phyloP scores from a whole-genome alignment of 2,888 invertebrate genomes.

The Chouioia cunea region DNA sequence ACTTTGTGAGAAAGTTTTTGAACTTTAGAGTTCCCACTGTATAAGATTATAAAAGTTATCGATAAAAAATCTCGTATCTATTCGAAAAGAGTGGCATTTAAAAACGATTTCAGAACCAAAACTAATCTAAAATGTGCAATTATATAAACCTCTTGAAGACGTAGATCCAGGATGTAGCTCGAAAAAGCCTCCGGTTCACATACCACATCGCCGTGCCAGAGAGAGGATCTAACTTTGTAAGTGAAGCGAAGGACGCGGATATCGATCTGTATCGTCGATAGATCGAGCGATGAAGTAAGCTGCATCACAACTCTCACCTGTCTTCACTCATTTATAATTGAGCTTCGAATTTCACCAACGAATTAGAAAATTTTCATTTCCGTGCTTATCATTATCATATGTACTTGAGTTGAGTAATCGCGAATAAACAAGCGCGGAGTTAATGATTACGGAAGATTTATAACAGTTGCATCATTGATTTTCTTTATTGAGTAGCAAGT shows the following conservation, averaged over 20 bases:
- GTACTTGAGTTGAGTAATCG: background rate
- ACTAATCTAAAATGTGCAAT: background rate
- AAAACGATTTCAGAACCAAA: background rate
- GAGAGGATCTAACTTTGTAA: too few species aligned
- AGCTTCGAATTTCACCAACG: constrained; percentile 6
- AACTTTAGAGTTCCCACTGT: too few species aligned
- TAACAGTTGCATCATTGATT: constrained; percentile 7
- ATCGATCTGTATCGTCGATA: constrained; percentile 21
- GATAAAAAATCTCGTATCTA: too few species aligned
- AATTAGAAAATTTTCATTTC: background rate
- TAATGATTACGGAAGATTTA: constrained; percentile 16
- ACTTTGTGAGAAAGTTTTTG: too few species aligned
- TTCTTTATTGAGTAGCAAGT: constrained; percentile 1
- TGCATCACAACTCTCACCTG: constrained; percentile 10
- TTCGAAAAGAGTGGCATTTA: too few species aligned
- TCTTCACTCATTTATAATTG: constrained; percentile 15
- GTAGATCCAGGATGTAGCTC: too few species aligned
- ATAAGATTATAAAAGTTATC: too few species aligned
- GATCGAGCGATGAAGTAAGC: constrained; percentile 22
- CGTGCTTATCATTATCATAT: constrained; percentile 4
- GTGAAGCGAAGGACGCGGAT: constrained; percentile 13
- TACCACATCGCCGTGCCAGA: background rate
- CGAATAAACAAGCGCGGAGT: background rate
- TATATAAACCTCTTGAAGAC: too few species aligned
- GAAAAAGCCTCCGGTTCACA: background rate